A percentile compares a stretch with the other conserved stretches of the same genome.
Conservation (phyloP, 2,888 invertebrate species). For the Sarcophaga rosellei region DNA sequence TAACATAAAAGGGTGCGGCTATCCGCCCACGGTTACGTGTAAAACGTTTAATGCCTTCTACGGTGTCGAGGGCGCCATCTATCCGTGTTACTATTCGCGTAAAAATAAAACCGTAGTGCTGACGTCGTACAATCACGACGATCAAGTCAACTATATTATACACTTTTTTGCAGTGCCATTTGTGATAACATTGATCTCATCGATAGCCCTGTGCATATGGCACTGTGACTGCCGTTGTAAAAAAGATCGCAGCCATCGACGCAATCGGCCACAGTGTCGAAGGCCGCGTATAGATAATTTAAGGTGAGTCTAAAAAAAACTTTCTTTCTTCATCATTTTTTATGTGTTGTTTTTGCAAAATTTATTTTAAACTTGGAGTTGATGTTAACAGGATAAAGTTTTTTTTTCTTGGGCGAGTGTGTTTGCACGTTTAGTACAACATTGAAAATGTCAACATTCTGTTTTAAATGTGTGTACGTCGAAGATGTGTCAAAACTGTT, state of each 20-base stretch:
- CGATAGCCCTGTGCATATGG: constrained; percentile 91
- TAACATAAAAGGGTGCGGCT: constrained; percentile 95
- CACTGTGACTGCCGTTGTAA: constrained; percentile 92
- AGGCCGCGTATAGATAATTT: constrained; percentile 84
- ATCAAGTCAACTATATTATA: constrained; percentile 91
- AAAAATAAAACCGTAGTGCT: constrained; percentile 92
- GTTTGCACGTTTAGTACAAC: too few relatives aligned
- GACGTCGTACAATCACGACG: constrained; percentile 91
- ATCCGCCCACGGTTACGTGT: constrained; percentile 93
- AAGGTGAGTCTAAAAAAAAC: constrained; percentile 80
- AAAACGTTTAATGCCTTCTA: constrained; percentile 88
- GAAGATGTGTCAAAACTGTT: too few relatives aligned
- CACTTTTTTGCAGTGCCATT: constrained; percentile 92
- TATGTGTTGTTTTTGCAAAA: not conserved
- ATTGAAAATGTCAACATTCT: too few relatives aligned
- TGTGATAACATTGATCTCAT: constrained; percentile 91
- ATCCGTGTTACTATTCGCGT: constrained; percentile 93
- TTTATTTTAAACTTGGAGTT: not conserved
- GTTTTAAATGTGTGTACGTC: too few relatives aligned
- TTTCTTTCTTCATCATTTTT: not conserved
- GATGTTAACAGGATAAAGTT: not conserved
- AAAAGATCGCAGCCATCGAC: constrained; percentile 85
- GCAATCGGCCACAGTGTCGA: constrained; percentile 83
- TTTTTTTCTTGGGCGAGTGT: not conserved
- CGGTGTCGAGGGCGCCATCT: constrained; percentile 87